A percentile compares a stretch with the other conserved stretches of the same genome.
Evolutionary conservation across 2,113 vertebrate species (phyloP).

Genomic region (Crocuta crocuta): DNA sequence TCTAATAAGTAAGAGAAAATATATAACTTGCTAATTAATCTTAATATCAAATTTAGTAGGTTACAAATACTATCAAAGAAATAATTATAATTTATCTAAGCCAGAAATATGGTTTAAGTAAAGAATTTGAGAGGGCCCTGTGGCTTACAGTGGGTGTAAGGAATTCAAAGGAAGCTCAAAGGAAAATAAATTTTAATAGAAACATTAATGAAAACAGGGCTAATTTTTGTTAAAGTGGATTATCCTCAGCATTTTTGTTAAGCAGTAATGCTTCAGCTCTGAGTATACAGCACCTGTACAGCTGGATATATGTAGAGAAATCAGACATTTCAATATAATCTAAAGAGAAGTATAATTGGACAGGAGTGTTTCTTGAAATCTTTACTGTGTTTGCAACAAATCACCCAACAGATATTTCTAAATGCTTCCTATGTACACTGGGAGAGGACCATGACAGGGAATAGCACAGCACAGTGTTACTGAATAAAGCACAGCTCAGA

Average conservation of each 20-base stretch:
- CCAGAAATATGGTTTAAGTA: background rate
- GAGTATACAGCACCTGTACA: background rate
- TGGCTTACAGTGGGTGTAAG: background rate
- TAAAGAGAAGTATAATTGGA: background rate
- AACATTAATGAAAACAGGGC: background rate
- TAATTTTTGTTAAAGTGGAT: background rate
- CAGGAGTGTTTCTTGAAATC: background rate
- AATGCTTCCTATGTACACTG: background rate
- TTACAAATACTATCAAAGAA: background rate
- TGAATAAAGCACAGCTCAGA: background rate
- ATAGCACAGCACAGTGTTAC: background rate
- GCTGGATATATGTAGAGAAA: background rate
- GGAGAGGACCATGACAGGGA: background rate
- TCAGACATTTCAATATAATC: background rate
- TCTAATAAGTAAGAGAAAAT: background rate
- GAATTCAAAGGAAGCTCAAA: background rate
- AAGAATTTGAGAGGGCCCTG: background rate
- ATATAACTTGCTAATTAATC: background rate
- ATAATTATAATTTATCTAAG: background rate
- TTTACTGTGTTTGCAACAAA: background rate
- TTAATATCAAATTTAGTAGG: background rate
- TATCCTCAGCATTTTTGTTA: background rate
- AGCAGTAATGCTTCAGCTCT: background rate
- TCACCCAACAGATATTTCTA: background rate
- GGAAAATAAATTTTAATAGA: background rate